Evolutionary conservation across 2,113 vertebrate genomes (phyloP).

Genomic region (Microtus ochrogaster): DNA sequence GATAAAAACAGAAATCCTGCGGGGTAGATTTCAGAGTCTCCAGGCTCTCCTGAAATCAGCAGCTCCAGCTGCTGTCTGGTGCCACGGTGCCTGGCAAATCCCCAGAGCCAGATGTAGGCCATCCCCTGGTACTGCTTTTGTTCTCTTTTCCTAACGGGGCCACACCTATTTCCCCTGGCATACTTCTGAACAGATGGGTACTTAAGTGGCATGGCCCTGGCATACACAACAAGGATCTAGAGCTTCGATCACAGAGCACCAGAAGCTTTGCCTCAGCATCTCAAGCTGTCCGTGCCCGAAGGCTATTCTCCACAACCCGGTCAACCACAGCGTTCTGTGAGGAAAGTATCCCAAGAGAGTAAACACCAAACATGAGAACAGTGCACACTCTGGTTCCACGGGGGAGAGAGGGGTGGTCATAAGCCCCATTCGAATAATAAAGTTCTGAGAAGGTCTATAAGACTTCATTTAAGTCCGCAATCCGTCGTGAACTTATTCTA

Average conservation of each 20-base stretch:
- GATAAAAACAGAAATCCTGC: conserved; percentile 6
- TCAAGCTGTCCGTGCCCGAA: background rate
- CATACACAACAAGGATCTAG: background rate
- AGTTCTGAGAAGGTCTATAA: background rate
- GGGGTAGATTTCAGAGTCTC: background rate
- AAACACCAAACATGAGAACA: background rate
- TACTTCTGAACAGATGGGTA: background rate
- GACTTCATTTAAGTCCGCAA: background rate
- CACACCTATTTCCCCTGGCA: background rate
- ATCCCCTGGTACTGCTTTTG: conserved; percentile 26
- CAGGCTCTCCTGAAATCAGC: background rate
- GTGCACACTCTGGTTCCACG: background rate
- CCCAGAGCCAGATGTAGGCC: background rate
- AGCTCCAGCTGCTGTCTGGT: conserved; percentile 39
- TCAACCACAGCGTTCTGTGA: background rate
- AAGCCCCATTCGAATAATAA: background rate
- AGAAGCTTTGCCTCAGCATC: background rate
- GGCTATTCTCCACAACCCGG: background rate
- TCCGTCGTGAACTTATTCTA: background rate
- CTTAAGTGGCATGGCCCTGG: background rate
- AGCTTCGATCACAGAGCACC: background rate
- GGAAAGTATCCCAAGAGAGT: background rate
- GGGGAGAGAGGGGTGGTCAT: background rate
- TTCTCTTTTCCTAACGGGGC: background rate
- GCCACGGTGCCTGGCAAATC: background rate